Base-by-base conservation (phyloP, 2,797 vertebrate genomes). In the Knipowitschia caucasica region DNA sequence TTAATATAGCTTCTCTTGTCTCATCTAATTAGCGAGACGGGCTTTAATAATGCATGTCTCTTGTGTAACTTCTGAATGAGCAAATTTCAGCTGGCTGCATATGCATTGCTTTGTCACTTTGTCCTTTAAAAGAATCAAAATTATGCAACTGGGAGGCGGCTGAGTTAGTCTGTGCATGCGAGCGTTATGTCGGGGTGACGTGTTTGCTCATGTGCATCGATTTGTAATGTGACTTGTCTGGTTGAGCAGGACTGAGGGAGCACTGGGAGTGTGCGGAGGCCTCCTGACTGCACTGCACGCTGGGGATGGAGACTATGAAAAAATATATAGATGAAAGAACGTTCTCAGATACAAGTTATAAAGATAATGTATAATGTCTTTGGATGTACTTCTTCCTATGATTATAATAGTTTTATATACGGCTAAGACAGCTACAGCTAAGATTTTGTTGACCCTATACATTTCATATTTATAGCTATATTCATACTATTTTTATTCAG, bases 141-240 rank as follows among this genome's bases (percentile, higher is more conserved):
- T 49, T 23, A 27, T 46, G 53, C 45, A 62, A 56, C 14, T 53
- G 21, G 1, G 20, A 36, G 58, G 30, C 39, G 18, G 43, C 18
- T 35, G 54, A 56, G 24, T 62, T 39, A 56, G 33, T 38, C 35
- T 31, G 31, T 46, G 46, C 29, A 23, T 49, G 55, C 4, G 50
- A 73, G 55, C 29, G 26, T 66, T 29, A 49, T 59, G 60, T 69
- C 52, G 47, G 26, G 1, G 17, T 56, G 66, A 73, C 51, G 44
- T 50, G 43, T 64, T 56, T 43, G 23, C 36, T 20, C n/a, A 8
- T 39, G 31, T 46, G 50, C 6, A 15, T 51, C 7, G 1, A 14
- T 64, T 59, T 45, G 56, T 56, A 69, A 85, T 77, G 75, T 58
- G 53, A 38, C 74, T 35, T 0, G 47, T 78, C 82, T 56, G 75